Conservation (phyloP, 2,113 vertebrate species). For the Apeltes quadracus region DNA sequence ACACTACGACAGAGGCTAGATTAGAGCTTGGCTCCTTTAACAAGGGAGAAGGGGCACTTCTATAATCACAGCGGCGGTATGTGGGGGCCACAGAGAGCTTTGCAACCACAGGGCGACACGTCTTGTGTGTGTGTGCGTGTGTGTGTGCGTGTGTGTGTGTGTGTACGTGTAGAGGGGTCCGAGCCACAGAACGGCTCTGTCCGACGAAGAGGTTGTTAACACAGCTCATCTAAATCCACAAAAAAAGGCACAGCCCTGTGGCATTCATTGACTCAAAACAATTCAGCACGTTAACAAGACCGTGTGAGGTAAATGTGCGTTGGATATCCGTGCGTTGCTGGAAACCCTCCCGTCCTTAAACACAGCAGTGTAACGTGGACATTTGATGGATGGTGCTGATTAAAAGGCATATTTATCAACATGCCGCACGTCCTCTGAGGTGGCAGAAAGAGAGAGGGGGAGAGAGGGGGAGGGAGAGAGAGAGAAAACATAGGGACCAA, state of each 20-base stretch:
- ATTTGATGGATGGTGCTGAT: slow-evolving; percentile 75
- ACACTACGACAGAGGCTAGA: slow-evolving; percentile 75
- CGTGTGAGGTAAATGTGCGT: no score
- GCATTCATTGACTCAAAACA: slow-evolving; percentile 29
- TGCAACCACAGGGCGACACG: slow-evolving; percentile 69
- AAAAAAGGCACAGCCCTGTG: slow-evolving; percentile 15
- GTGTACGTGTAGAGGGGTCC: slow-evolving; percentile 70
- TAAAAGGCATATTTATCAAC: slow-evolving; percentile 74
- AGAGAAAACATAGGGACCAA: slow-evolving; percentile 47
- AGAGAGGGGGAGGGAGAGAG: slow-evolving; percentile 26
- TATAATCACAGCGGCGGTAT: slow-evolving; percentile 77
- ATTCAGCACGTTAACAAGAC: slow-evolving; percentile 40
- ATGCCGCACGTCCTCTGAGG: slow-evolving; percentile 54
- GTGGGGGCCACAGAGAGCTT: slow-evolving; percentile 79
- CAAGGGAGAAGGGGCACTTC: slow-evolving; percentile 73
- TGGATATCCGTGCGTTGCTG: slow-evolving; percentile 12
- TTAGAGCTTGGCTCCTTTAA: slow-evolving; percentile 79
- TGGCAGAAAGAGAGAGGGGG: slow-evolving; percentile 28
- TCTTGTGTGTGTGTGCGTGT: no score
- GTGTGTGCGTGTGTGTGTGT: no score
- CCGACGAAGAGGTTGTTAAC: slow-evolving; percentile 63
- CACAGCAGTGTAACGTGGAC: slow-evolving; percentile 52
- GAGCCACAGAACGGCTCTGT: slow-evolving; percentile 45
- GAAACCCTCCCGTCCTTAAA: slow-evolving; percentile 38
- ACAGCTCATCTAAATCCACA: slow-evolving; percentile 38